These are phyloP conservation scores for Apodemus agrarius DNA, from an alignment of 2,797 vertebrate genomes.

Conservation along the genomic window DNA sequence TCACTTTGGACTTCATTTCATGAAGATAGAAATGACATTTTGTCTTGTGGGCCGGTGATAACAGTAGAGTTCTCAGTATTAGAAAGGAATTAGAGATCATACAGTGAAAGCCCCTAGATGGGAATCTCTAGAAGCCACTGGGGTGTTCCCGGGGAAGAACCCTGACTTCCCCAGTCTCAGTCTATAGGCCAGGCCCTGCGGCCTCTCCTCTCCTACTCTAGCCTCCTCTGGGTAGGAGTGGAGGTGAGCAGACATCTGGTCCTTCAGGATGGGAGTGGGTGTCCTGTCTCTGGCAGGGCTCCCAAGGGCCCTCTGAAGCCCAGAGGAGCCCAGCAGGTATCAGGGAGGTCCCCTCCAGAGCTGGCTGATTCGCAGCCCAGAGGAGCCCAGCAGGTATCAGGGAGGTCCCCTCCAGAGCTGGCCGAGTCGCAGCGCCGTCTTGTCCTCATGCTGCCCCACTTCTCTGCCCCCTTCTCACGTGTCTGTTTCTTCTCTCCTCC, in stretches of 20 bases:
- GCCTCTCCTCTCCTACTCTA: accelerated
- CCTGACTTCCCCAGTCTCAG: background rate
- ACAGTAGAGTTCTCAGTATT: background rate
- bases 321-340: conserved; percentile 2
- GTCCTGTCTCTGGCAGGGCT: background rate
- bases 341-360: background rate
- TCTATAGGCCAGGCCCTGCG: background rate
- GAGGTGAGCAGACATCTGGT: background rate
- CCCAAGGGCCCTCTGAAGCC: background rate
- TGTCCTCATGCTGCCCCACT: conserved; percentile 74
- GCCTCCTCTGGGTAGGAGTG: conserved; percentile 15
- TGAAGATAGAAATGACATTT: background rate
- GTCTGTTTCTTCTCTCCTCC: conserved; percentile 90
- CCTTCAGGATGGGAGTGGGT: background rate
- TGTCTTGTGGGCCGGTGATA: background rate
- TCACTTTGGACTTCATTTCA: conserved; percentile 8
- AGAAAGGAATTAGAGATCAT: background rate
- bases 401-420: background rate
- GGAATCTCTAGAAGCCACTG: background rate
- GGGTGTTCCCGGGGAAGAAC: background rate
- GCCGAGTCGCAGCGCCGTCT: conserved; percentile 22
- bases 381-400: background rate
- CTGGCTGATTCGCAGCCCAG: background rate
- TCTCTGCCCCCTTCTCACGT: conserved; percentile 84
- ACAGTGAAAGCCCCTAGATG: background rate